phyloP scores from a whole-genome alignment of 2,797 vertebrate species.

The Enteromius paludinosus region DNA sequence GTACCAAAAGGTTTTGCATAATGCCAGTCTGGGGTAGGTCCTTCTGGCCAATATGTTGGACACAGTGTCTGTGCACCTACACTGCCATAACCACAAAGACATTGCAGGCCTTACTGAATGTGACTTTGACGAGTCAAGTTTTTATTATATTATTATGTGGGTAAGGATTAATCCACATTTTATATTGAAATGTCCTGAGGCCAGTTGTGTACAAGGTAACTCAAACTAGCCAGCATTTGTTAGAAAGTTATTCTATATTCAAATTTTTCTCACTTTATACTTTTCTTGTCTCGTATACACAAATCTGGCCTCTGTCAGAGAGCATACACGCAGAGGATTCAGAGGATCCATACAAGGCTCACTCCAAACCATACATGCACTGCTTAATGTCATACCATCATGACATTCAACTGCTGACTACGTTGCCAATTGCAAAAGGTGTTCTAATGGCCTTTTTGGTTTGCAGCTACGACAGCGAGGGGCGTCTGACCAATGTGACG shows the following conservation, averaged over 20 bases:
- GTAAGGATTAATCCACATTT: slow-evolving; percentile 1
- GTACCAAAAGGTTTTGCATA: slow-evolving; percentile 25
- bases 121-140: background rate
- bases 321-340: background rate
- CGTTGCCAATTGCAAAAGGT: slow-evolving; percentile 2
- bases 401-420: background rate
- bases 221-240: slow-evolving; percentile 7
- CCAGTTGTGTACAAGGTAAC: background rate
- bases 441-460: slow-evolving; percentile 23
- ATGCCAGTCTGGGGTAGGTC: slow-evolving; percentile 30
- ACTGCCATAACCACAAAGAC: slow-evolving; percentile 27
- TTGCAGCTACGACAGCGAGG: slow-evolving; percentile 94
- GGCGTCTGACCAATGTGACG: slow-evolving; percentile 95
- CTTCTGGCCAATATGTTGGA: slow-evolving; percentile 26
- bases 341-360: background rate
- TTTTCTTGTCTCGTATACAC: background rate
- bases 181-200: background rate
- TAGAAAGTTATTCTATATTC: background rate
- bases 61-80: background rate
- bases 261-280: background rate
- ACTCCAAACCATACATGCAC: background rate
- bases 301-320: background rate
- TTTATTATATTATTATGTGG: slow-evolving; percentile 3
- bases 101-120: background rate
- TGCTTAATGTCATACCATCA: background rate